Percentiles rank a stretch among this genome's conserved stretches.
phyloP scores from a whole-genome alignment of 2,888 invertebrate genomes.

The Eudemis profundana region DNA sequence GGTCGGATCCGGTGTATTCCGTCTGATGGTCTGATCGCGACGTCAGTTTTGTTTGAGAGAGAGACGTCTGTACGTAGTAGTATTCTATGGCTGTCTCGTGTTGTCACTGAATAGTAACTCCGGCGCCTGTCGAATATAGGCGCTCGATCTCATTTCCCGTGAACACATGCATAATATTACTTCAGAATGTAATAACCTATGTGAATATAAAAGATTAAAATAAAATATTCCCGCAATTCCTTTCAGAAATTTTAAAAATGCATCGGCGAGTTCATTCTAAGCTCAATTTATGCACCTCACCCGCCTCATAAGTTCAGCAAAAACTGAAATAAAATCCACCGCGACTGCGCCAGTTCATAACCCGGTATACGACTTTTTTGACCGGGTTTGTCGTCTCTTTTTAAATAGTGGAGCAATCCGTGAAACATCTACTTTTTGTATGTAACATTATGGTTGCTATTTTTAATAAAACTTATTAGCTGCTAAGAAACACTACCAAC shows the following conservation, averaged over 20 bases:
- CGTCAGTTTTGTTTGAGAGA: too few species aligned
- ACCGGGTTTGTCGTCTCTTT: too few species aligned
- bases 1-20: too few species aligned
- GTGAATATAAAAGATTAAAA: slow-evolving; percentile 32
- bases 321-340: slow-evolving; percentile 38
- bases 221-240: slow-evolving; percentile 40
- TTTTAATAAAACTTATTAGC: too few species aligned
- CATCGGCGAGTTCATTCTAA: slow-evolving; percentile 42
- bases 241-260: slow-evolving; percentile 42
- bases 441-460: too few species aligned
- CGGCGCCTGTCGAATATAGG: neutral
- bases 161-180: slow-evolving; percentile 24
- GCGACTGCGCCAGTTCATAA: neutral
- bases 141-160: neutral
- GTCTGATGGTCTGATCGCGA: too few species aligned
- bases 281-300: slow-evolving; percentile 44
- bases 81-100: too few species aligned
- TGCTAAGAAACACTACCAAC: too few species aligned
- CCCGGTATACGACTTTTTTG: neutral
- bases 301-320: slow-evolving; percentile 39
- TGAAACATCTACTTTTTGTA: too few species aligned
- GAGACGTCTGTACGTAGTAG: too few species aligned
- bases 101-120: too few species aligned
- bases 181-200: slow-evolving; percentile 19
- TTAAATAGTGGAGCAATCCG: too few species aligned